Evolutionary conservation across 2,113 vertebrate species (phyloP), one percentile per base, ranked within the genome.

Genomic region (Rhinichthys klamathensis): DNA sequence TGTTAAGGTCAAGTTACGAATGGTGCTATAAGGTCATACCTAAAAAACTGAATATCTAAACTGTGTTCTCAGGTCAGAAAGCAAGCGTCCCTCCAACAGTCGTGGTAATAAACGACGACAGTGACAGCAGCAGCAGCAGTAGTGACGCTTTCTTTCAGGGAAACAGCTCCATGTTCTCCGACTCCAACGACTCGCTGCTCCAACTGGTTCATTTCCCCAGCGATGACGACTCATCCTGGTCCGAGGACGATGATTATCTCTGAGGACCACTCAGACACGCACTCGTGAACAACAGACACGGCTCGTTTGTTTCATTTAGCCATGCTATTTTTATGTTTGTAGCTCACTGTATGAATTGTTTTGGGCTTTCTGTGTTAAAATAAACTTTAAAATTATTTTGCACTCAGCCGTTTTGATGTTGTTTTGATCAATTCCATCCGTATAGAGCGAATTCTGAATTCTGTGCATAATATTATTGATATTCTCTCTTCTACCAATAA

Each of bases 71-170:
- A 89, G 85, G 87, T 56, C 77, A 12, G n/a, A 76, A 70, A 85
- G 82, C 82, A 86, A 89, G 79, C n/a, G 67, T 67, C 72, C 38
- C 86, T 0, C 35, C 86, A 3, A 88, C 88, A 65, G 91, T 90
- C 84, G 87, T 90, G 83, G 92, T 94, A 74, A 93, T 92, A 80
- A 61, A 88, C 0, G 91, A 92, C 3, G 91, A 93, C 18, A 89
- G 25, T 46, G 51, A 44, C 72, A 74, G 35, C 70, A 90, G 89
- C 11, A 89, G 30, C 30, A 30, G 72, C 76, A 87, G 89, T 18
- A 88, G 70, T n/a, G 44, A 83, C 30, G 84, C 72, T 16, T 75
- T 41, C 6, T 12, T 81, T 76, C 80, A 25, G 38, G 49, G 63
- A 38, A 44, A 41, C n/a, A 83, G 84, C 18, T 49, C 54, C 9